Percentiles rank a stretch among this genome's conserved stretches.
Evolutionary conservation across 2,888 invertebrate species (phyloP).

Genomic region (Parapristionchus giblindavisi): DNA sequence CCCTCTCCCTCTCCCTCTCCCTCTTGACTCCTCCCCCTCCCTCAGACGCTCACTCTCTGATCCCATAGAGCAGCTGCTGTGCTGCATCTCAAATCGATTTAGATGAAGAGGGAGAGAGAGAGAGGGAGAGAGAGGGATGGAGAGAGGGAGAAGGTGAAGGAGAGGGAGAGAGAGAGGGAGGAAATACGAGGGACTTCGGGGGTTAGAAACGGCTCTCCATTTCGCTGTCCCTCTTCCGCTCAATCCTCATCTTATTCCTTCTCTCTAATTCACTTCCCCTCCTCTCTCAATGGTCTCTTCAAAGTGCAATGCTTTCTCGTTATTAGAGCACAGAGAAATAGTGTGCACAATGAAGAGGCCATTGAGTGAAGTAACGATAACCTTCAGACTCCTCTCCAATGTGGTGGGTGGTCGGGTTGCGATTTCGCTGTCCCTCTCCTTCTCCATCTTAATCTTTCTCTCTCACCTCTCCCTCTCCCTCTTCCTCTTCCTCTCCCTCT

Average conservation of each 20-base stretch:
- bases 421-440: background rate
- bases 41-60: too few relatives aligned
- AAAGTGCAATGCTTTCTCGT: too few relatives aligned
- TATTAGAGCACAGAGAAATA: too few relatives aligned
- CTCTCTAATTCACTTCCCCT: too few relatives aligned
- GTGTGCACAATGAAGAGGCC: too few relatives aligned
- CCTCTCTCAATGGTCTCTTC: too few relatives aligned
- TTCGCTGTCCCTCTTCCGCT: background rate
- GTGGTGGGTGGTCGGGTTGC: too few relatives aligned
- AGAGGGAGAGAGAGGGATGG: background rate
- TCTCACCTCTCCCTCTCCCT: background rate
- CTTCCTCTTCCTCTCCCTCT: background rate
- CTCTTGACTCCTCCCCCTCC: too few relatives aligned
- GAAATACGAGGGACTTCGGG: background rate
- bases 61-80: background rate
- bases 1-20: too few relatives aligned
- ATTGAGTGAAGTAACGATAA: too few relatives aligned
- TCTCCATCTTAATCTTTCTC: background rate
- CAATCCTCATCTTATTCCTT: background rate
- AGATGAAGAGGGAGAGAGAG: background rate
- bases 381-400: background rate
- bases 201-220: background rate
- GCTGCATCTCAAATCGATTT: background rate
- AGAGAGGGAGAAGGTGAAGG: too few relatives aligned
- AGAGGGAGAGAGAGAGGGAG: background rate